These are phyloP conservation scores for Listrodromus nycthemerus DNA, from an alignment of 2,888 invertebrate genomes.

Conservation along the genomic window DNA sequence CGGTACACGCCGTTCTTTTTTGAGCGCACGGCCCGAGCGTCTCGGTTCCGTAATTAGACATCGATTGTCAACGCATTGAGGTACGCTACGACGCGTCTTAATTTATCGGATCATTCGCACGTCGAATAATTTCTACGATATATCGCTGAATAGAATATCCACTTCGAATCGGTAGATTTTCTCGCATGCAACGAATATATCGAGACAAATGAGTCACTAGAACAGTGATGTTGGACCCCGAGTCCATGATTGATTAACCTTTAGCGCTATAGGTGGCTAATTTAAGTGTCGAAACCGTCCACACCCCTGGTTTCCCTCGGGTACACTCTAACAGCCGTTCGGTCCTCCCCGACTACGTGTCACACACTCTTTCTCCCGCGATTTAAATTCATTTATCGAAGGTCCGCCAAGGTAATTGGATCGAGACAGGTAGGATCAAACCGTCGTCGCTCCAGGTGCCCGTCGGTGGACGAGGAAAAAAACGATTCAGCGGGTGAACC, in stretches of 20 bases:
- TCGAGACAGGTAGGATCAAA: constrained; percentile 67
- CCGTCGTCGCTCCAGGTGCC: constrained; percentile 44
- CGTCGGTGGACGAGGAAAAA: constrained; percentile 14
- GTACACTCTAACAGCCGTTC: constrained; percentile 56
- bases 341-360: constrained; percentile 46
- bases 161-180: constrained; percentile 14
- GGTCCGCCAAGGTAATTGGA: constrained; percentile 78
- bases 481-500: background rate
- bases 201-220: constrained; percentile 80
- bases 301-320: constrained; percentile 68
- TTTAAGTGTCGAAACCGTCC: constrained; percentile 78
- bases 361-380: constrained; percentile 70
- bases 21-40: constrained; percentile 52
- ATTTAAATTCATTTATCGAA: constrained; percentile 81
- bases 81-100: constrained; percentile 38
- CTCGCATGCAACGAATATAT: constrained; percentile 65
- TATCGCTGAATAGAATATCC: constrained; percentile 19
- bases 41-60: constrained; percentile 57
- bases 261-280: constrained; percentile 83
- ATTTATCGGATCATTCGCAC: constrained; percentile 44
- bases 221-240: constrained; percentile 67
- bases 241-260: constrained; percentile 81
- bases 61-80: constrained; percentile 50
- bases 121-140: constrained; percentile 16
- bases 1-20: constrained; percentile 56